These are phyloP conservation scores for Drosophila athabasca DNA, from an alignment of 1,140 invertebrate genomes.

Conservation along the genomic window DNA sequence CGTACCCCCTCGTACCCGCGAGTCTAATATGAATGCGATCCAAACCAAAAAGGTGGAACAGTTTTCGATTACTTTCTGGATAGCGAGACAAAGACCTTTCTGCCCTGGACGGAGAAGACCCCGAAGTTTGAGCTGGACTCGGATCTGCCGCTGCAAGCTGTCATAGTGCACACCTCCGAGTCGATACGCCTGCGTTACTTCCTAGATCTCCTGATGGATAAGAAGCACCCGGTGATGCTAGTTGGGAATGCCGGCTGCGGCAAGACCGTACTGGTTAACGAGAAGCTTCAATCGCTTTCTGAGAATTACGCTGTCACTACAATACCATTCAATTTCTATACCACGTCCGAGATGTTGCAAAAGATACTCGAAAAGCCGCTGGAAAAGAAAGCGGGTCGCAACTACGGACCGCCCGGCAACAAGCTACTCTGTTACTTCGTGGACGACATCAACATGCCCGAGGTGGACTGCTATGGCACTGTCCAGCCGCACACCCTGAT, in stretches of 20 bases:
- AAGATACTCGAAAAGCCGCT: constrained; percentile 97
- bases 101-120: constrained; percentile 94
- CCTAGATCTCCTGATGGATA: constrained; percentile 94
- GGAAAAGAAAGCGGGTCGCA: constrained; percentile 98
- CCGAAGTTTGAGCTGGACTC: constrained; percentile 95
- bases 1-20: no score
- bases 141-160: constrained; percentile 95
- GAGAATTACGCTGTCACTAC: constrained; percentile 95
- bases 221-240: constrained; percentile 95
- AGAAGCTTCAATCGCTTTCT: constrained; percentile 91
- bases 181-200: constrained; percentile 95
- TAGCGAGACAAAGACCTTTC: constrained; percentile 93
- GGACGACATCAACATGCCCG: constrained; percentile 99
- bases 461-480: constrained; percentile 96
- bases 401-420: constrained; percentile 97
- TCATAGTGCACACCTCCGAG: constrained; percentile 96
- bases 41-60: constrained; percentile 86
- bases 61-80: constrained; percentile 98
- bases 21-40: neutral
- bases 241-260: constrained; percentile 96
- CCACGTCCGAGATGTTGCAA: constrained; percentile 97
- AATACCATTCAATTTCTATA: constrained; percentile 98
- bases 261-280: constrained; percentile 94
- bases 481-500: constrained; percentile 98
- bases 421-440: constrained; percentile 98